Conservation (phyloP, 1,140 invertebrate genomes). For the Teleogryllus occipitalis region DNA sequence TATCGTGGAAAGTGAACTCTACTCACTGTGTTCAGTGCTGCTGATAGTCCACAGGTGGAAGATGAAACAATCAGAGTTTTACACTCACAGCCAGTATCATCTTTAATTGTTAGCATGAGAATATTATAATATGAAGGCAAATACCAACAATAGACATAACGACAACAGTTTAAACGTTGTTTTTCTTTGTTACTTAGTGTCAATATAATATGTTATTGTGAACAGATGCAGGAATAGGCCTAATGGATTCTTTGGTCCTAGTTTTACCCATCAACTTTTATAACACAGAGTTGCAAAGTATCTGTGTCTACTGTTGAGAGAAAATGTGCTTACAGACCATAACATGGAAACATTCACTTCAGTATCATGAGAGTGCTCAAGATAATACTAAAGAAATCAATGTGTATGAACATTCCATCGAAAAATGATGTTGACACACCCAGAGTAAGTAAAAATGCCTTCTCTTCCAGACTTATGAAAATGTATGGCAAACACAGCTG, state of each 20-base stretch:
- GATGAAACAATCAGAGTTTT: slow-evolving; percentile 23
- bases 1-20: slow-evolving; percentile 75
- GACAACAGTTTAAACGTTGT: slow-evolving; percentile 4
- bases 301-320: neutral
- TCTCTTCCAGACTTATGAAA: neutral
- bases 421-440: neutral
- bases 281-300: neutral
- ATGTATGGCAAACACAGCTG: slow-evolving; percentile 1
- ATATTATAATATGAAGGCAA: slow-evolving; percentile 8
- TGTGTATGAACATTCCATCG: neutral
- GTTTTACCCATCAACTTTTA: slow-evolving; percentile 8
- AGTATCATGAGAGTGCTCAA: neutral
- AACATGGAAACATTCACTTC: neutral
- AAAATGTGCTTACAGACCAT: neutral
- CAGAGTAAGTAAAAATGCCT: slow-evolving; percentile 1
- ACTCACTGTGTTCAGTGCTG: slow-evolving; percentile 39
- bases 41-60: slow-evolving; percentile 32
- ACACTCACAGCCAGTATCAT: slow-evolving; percentile 5
- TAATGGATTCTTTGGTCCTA: slow-evolving; percentile 17
- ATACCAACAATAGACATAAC: neutral
- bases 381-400: neutral
- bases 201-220: slow-evolving; percentile 11
- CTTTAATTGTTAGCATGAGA: slow-evolving; percentile 15
- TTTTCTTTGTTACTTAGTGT: slow-evolving; percentile 14
- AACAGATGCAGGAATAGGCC: slow-evolving; percentile 13